These are phyloP conservation scores for Sphaerodactylus townsendi DNA, from an alignment of 2,113 vertebrate species.

Conservation along the genomic window DNA sequence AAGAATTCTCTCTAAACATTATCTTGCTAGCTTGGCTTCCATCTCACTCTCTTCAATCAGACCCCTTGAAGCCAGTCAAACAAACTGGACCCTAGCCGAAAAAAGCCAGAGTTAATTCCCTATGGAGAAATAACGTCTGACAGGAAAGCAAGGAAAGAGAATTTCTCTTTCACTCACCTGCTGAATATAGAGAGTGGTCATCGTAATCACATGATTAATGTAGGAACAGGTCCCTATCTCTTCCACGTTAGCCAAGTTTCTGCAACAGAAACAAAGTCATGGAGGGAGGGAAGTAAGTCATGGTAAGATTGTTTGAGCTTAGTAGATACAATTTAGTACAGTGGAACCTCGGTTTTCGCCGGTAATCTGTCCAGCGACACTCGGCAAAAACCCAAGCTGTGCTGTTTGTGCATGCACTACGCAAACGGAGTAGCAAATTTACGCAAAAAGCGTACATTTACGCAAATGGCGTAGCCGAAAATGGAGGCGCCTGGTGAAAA, in stretches of 20 bases:
- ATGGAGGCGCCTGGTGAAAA: too few relatives aligned
- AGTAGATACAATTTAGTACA: conserved; percentile 25
- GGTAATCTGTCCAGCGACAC: too few relatives aligned
- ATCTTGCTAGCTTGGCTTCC: neutral
- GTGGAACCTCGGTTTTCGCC: too few relatives aligned
- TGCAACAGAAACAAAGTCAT: conserved; percentile 59
- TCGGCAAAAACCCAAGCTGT: too few relatives aligned
- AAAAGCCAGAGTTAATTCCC: neutral
- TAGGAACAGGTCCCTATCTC: conserved; percentile 98
- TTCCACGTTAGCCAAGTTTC: conserved; percentile 96
- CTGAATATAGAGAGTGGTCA: conserved; percentile 97
- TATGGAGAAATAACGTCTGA: neutral
- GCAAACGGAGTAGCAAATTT: too few relatives aligned
- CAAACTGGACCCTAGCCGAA: neutral
- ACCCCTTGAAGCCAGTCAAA: neutral
- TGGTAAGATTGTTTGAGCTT: conserved; percentile 1
- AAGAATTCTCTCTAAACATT: neutral
- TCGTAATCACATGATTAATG: conserved; percentile 96
- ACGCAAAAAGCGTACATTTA: too few relatives aligned
- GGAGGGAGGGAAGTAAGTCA: neutral
- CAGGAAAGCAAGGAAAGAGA: neutral
- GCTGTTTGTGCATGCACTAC: too few relatives aligned
- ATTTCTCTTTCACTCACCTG: conserved; percentile 80
- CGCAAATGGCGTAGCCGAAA: too few relatives aligned
- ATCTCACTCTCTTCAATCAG: neutral